Evolutionary conservation across 1,140 invertebrate genomes (phyloP).

Genomic region (Aphaenogaster ashmeadi): DNA sequence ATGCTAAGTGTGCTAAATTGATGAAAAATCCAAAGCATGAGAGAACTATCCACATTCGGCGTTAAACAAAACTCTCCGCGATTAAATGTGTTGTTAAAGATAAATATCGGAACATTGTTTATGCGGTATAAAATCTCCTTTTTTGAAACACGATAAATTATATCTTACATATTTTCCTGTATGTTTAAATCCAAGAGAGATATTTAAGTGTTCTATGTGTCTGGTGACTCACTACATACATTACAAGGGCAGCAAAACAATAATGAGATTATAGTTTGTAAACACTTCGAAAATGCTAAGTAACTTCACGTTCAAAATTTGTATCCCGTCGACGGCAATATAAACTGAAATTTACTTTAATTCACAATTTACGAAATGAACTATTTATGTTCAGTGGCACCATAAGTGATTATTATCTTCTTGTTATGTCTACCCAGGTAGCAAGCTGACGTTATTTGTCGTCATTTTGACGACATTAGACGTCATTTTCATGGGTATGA

Average conservation of each 20-base stretch:
- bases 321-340: not conserved
- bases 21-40: not conserved
- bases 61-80: not conserved
- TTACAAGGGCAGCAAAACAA: not conserved
- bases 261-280: not conserved
- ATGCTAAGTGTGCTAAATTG: not conserved
- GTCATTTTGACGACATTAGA: no score
- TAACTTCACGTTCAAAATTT: not conserved
- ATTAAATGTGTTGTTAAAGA: not conserved
- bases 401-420: not conserved
- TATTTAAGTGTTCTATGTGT: slow-evolving; percentile 23
- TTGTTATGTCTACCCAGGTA: slow-evolving; percentile 41
- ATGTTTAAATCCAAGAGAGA: slow-evolving; percentile 3
- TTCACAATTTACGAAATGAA: not conserved
- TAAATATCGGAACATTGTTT: not conserved
- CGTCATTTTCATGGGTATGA: no score
- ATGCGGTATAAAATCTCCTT: not conserved
- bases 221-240: not conserved
- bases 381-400: not conserved
- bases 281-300: not conserved
- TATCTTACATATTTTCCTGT: not conserved
- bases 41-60: not conserved
- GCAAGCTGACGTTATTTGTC: no score
- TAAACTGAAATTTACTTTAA: not conserved
- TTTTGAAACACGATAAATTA: not conserved